A percentile compares a stretch with the other conserved stretches of the same genome.
These are phyloP conservation scores for Pardalotus punctatus DNA, from an alignment of 2,113 vertebrate genomes.

Conservation along the genomic window DNA sequence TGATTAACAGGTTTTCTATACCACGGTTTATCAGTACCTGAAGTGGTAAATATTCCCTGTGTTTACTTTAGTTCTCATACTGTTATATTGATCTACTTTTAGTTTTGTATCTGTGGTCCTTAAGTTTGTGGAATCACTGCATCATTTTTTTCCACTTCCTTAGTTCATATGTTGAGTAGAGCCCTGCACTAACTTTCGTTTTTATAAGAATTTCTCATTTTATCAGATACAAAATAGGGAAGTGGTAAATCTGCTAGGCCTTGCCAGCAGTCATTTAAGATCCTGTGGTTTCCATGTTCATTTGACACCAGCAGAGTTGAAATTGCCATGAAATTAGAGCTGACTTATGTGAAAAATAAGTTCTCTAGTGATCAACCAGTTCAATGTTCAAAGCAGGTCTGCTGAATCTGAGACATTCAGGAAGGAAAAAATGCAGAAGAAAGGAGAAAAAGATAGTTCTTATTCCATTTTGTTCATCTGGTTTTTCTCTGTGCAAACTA, in stretches of 20 bases:
- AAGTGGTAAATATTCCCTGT: not conserved
- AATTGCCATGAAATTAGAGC: not conserved
- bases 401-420: not conserved
- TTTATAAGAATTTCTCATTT: not conserved
- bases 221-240: not conserved
- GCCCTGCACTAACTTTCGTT: rapidly evolving
- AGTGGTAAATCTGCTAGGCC: not conserved
- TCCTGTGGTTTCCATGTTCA: not conserved
- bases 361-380: not conserved
- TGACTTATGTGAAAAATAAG: not conserved
- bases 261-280: not conserved
- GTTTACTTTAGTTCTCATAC: not conserved
- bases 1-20: not conserved
- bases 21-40: not conserved
- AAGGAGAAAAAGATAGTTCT: not conserved
- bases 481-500: not conserved
- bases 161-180: not conserved
- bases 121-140: not conserved
- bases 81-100: not conserved
- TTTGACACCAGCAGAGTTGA: not conserved
- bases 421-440: not conserved
- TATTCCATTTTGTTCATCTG: not conserved
- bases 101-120: not conserved
- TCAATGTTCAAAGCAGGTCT: not conserved
- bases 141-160: not conserved